phyloP scores from a whole-genome alignment of 2,888 invertebrate species.

The Leptopilina myrica region DNA sequence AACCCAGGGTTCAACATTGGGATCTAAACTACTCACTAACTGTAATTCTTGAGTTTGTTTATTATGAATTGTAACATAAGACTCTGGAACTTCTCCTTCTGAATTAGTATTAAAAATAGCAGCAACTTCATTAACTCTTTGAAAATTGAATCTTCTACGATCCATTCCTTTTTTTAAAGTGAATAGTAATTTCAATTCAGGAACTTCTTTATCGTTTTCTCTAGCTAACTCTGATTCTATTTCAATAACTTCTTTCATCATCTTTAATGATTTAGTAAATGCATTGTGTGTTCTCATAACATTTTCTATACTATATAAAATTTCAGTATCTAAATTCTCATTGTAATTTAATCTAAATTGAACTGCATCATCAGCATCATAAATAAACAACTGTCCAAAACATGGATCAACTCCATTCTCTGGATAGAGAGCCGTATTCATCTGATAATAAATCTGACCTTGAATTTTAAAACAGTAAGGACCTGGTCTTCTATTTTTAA shows the following conservation, averaged over 20 bases:
- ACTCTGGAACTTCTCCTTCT: no score
- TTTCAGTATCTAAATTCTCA: slow-evolving; percentile 42
- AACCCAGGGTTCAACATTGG: slow-evolving; percentile 31
- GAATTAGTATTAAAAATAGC: no score
- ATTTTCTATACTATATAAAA: slow-evolving; percentile 45
- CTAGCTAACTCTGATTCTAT: slow-evolving; percentile 28
- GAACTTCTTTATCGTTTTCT: no score
- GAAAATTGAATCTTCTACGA: no score
- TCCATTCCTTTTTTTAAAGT: no score
- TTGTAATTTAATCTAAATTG: slow-evolving; percentile 44
- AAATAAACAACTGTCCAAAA: slow-evolving; percentile 47
- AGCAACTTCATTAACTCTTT: no score
- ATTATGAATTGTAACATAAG: slow-evolving; percentile 49
- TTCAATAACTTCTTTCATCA: slow-evolving; percentile 54
- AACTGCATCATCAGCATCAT: slow-evolving; percentile 39
- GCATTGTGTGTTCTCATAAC: slow-evolving; percentile 49
- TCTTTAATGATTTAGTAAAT: slow-evolving; percentile 51
- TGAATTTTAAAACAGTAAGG: no score
- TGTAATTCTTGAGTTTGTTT: slow-evolving; percentile 46
- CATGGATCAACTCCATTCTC: slow-evolving; percentile 42
- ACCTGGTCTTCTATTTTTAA: slow-evolving; percentile 6
- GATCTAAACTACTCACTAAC: slow-evolving; percentile 50
- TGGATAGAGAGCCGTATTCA: neutral
- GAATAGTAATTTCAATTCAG: no score
- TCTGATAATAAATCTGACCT: no score